phyloP scores from a whole-genome alignment of 2,113 vertebrate species.

The Myotis davidii region DNA sequence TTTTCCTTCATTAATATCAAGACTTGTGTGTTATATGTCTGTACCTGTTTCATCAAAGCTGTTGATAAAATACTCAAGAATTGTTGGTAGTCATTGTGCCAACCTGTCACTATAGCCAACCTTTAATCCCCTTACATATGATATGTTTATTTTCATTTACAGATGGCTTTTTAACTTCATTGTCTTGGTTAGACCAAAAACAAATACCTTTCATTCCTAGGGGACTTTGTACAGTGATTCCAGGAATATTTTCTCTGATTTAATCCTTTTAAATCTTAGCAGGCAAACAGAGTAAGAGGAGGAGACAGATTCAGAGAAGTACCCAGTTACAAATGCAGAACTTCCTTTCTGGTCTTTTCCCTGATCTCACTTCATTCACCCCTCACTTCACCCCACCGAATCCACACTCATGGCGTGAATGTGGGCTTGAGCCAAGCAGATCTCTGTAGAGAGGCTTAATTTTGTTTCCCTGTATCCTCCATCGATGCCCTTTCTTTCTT shows the following conservation, averaged over 20 bases:
- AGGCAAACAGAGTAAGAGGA: neutral
- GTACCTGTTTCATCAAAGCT: neutral
- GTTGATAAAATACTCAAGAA: conserved; percentile 14
- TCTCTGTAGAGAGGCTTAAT: neutral
- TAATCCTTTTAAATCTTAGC: neutral
- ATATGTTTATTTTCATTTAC: neutral
- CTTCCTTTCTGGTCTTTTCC: neutral
- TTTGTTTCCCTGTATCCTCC: neutral
- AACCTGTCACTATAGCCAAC: neutral
- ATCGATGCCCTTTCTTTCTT: neutral
- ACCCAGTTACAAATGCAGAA: neutral
- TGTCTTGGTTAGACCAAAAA: conserved; percentile 2
- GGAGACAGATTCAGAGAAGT: neutral
- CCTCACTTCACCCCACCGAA: neutral
- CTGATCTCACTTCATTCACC: no score
- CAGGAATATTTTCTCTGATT: neutral
- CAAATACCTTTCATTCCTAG: neutral
- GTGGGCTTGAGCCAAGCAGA: neutral
- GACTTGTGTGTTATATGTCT: neutral
- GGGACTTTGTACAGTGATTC: neutral
- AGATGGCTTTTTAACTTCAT: neutral
- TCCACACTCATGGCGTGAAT: neutral
- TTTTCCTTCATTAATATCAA: neutral
- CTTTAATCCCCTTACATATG: neutral
- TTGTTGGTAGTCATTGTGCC: neutral